These are phyloP conservation scores for Erebia epiphron DNA, from an alignment of 2,888 invertebrate species.

Conservation along the genomic window DNA sequence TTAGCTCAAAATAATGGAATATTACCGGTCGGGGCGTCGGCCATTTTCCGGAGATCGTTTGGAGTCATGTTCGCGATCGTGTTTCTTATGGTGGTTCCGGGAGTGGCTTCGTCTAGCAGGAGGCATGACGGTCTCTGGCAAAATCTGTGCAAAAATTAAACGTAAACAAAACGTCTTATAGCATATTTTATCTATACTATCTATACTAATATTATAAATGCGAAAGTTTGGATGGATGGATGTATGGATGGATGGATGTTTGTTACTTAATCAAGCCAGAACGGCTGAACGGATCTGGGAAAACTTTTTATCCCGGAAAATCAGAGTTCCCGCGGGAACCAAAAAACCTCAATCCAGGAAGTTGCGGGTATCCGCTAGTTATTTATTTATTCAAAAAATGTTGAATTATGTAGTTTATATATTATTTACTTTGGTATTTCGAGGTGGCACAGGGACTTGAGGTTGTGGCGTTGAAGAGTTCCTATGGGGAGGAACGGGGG, in stretches of 20 bases:
- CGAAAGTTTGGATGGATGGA: no score
- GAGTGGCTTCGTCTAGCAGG: constrained; percentile 76
- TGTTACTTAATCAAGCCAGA: no score
- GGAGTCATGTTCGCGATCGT: constrained; percentile 70
- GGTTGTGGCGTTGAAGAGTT: constrained; percentile 84
- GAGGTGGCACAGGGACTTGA: constrained; percentile 65
- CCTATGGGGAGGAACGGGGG: constrained; percentile 94
- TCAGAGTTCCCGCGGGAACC: no score
- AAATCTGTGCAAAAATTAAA: constrained; percentile 56
- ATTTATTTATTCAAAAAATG: background rate
- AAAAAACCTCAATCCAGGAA: no score
- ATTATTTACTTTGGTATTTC: constrained; percentile 78
- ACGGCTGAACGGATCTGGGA: no score
- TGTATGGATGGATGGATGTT: no score
- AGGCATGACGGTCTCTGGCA: constrained; percentile 79
- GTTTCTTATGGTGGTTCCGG: constrained; percentile 72
- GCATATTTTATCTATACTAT: no score
- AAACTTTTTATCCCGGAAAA: no score
- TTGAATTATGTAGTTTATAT: background rate
- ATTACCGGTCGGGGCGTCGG: constrained; percentile 73
- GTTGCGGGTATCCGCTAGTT: no score
- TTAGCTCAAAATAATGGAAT: background rate
- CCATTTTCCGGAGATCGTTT: constrained; percentile 74
- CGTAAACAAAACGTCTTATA: background rate
- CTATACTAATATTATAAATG: no score